Evolutionary conservation across 2,888 invertebrate genomes (phyloP), one percentile per base, ranked within the genome.

Genomic region (Apotomis turbidana): DNA sequence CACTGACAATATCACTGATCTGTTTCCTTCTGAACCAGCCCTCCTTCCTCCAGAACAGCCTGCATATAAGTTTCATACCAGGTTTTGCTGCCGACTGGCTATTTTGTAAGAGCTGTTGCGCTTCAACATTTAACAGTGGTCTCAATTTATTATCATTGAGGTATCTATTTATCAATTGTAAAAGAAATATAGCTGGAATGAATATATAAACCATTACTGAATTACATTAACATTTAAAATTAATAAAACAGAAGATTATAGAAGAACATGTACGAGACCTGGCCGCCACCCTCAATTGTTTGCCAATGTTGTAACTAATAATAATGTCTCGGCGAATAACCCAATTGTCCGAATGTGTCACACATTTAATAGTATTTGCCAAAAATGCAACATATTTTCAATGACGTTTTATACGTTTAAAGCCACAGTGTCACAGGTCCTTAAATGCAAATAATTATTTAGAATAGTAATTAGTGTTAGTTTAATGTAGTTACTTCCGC

Each of bases 1-100:
- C 78, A 59, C 15, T 74, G 13, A 78, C 77, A 5, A 89, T 87
- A 27, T 81, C 75, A 13, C 75, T 68, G 2, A 90, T 75, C 54
- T 85, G 78, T 0, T 85, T 80, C 4, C 71, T 71, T 55, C 81
- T 83, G 71, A 86, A 89, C 93, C 93, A 94, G 9, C 81, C 79
- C 0, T 82, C 80, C 70, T 87, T 84, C 5, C 87, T 80, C 93
- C 93, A 93, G 75, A 86, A 93, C 54, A 93, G 74, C 3, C 91
- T 79, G 76, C 91, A 91, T 1, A 91, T 82, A 2, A 92, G 73
- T 63, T 79, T 82, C 79, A 87, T 81, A 0, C 87, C 88, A 0
- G 86, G 86, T 57, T 88, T 86, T 0, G 74, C 68, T 0, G 88
- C 63, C 12, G 75, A 62, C 71, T 85, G 74, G 61, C 82, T 84